phyloP scores from a whole-genome alignment of 2,797 vertebrate species.

The Coregonus sp. region DNA sequence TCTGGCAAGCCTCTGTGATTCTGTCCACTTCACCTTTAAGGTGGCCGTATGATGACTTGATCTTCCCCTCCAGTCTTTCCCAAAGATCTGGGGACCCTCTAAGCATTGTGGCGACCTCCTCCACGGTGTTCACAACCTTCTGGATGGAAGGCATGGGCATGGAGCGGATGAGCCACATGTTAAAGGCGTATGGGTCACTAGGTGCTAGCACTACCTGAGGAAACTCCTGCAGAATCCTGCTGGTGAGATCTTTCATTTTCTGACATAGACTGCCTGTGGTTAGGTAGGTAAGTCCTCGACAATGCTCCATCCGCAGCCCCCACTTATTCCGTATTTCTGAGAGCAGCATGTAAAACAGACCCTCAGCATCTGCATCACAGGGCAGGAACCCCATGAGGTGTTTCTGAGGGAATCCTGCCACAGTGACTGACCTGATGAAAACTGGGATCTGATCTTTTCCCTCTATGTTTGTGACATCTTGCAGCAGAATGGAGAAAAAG shows the following conservation, averaged over 20 bases:
- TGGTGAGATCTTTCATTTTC: constrained; percentile 91
- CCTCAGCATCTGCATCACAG: constrained; percentile 83
- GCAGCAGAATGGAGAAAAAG: constrained; percentile 92
- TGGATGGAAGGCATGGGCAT: constrained; percentile 87
- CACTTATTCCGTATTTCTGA: constrained; percentile 89
- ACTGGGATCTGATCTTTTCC: constrained; percentile 90
- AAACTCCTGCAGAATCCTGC: constrained; percentile 89
- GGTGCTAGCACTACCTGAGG: constrained; percentile 90
- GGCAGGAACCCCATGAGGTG: constrained; percentile 92
- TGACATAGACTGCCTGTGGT: constrained; percentile 86
- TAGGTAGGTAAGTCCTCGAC: constrained; percentile 90
- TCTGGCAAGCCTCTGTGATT: constrained; percentile 82
- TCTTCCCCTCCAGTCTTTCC: constrained; percentile 83
- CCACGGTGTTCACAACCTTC: constrained; percentile 84
- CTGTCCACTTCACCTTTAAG: constrained; percentile 84
- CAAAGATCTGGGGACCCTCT: constrained; percentile 81
- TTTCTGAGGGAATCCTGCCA: constrained; percentile 89
- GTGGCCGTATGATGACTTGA: constrained; percentile 84
- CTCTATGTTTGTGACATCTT: constrained; percentile 86
- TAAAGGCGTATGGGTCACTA: constrained; percentile 93
- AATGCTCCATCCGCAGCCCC: constrained; percentile 95
- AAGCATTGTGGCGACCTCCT: constrained; percentile 86
- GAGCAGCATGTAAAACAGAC: constrained; percentile 86
- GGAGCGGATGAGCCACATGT: constrained; percentile 93
- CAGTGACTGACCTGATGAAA: constrained; percentile 88